phyloP scores from a whole-genome alignment of 1,140 invertebrate species.

The Teleopsis dalmanni region DNA sequence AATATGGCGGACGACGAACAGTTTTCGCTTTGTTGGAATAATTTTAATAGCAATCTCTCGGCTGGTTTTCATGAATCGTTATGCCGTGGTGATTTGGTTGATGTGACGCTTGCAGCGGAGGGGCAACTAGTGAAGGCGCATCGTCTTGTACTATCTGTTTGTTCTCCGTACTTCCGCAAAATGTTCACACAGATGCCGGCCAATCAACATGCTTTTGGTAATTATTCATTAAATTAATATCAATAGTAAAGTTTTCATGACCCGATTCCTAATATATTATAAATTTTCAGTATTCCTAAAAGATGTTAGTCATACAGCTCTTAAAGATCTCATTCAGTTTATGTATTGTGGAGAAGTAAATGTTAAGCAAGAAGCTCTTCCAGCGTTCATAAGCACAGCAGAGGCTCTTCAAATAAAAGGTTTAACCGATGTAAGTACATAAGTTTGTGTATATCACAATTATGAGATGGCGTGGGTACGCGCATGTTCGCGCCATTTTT shows the following conservation, averaged over 20 bases:
- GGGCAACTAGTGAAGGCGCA: constrained; percentile 69
- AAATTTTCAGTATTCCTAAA: constrained; percentile 67
- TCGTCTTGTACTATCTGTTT: constrained; percentile 71
- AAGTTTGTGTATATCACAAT: not conserved
- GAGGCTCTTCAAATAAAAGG: constrained; percentile 80
- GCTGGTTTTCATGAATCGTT: constrained; percentile 62
- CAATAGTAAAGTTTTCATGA: too few species aligned
- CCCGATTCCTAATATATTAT: too few species aligned
- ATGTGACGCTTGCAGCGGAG: constrained; percentile 72
- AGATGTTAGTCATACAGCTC: constrained; percentile 66
- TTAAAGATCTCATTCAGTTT: constrained; percentile 73
- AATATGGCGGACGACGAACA: constrained; percentile 60
- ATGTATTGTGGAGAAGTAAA: constrained; percentile 84
- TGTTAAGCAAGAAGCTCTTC: constrained; percentile 73
- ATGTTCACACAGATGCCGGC: constrained; percentile 61
- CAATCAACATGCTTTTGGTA: constrained; percentile 53
- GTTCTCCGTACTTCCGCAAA: constrained; percentile 75
- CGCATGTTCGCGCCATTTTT: constrained; percentile 4
- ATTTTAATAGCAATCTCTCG: constrained; percentile 63
- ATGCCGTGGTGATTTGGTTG: constrained; percentile 65
- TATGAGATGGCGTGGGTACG: not conserved
- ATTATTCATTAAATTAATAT: constrained; percentile 10
- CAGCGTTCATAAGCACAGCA: constrained; percentile 74
- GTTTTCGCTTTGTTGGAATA: constrained; percentile 67
- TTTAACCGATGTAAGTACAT: constrained; percentile 51